Evolutionary conservation across 2,113 vertebrate species (phyloP).

Genomic region (Paracanthobrama guichenoti): DNA sequence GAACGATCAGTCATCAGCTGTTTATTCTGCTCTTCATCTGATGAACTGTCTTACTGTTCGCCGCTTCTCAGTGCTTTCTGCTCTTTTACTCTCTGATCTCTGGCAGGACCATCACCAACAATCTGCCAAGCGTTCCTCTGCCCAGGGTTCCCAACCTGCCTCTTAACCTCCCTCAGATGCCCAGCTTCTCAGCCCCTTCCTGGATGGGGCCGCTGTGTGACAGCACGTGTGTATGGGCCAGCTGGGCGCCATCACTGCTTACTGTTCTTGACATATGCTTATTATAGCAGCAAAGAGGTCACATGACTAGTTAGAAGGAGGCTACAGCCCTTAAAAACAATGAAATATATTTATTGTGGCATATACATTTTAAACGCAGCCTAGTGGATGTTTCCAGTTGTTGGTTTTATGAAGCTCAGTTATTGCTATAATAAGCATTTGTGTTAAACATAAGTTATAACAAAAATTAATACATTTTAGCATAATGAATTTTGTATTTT

Average conservation of each 20-base stretch:
- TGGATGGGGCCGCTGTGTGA: conserved; percentile 96
- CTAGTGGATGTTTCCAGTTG: not conserved
- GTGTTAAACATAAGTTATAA: not conserved
- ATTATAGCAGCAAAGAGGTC: conserved; percentile 43
- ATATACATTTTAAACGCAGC: not conserved
- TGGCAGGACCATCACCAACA: conserved; percentile 95
- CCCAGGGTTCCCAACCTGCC: conserved; percentile 96
- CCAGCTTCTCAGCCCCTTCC: conserved; percentile 90
- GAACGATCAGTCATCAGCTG: not conserved
- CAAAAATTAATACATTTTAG: not conserved
- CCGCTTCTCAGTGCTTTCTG: conserved; percentile 33
- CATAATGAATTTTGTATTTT: not conserved
- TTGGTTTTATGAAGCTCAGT: not conserved
- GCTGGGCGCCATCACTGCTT: conserved; percentile 51
- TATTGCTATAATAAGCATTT: conserved; percentile 17
- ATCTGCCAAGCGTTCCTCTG: conserved; percentile 93
- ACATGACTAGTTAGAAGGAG: not conserved
- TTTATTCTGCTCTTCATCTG: conserved; percentile 18
- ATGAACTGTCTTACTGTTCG: conserved; percentile 2
- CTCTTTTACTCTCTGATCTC: conserved; percentile 64
- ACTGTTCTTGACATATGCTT: conserved; percentile 40
- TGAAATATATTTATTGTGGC: not conserved
- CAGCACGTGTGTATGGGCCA: conserved; percentile 90
- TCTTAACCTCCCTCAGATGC: conserved; percentile 94
- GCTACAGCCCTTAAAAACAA: conserved; percentile 6